phyloP scores from a whole-genome alignment of 92 coral and sea anemone species.

The Pocillopora meandrina region DNA sequence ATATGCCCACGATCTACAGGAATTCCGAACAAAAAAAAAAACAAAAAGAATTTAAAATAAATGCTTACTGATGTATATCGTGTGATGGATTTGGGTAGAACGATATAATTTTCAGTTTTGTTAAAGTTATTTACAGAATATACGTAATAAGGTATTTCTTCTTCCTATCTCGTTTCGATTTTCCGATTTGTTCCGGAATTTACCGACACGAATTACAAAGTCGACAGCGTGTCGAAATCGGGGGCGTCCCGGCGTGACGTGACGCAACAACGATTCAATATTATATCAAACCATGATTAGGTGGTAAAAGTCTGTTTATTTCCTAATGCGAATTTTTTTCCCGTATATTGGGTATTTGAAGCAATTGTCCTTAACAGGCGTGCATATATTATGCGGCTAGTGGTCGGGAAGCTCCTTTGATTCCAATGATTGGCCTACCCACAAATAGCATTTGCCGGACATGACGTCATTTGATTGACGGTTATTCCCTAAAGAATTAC shows the following conservation, averaged over 20 bases:
- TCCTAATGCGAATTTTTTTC: conserved; percentile 1
- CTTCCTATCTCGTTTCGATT: neutral
- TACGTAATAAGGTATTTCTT: neutral
- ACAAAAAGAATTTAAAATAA: no score
- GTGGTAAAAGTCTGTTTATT: neutral
- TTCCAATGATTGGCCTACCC: conserved; percentile 33
- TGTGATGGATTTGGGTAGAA: neutral
- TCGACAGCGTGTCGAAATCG: conserved; percentile 6
- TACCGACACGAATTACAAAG: neutral
- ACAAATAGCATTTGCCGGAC: conserved; percentile 32
- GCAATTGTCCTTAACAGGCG: conserved; percentile 19
- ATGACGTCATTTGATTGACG: conserved; percentile 94
- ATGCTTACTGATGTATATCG: no score
- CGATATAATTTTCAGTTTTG: neutral
- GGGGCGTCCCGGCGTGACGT: conserved; percentile 15
- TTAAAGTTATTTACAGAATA: neutral
- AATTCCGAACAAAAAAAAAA: no score
- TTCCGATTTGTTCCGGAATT: conserved; percentile 19
- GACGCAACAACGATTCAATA: neutral
- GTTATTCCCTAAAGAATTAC: conserved; percentile 30
- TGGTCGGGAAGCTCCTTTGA: conserved; percentile 10
- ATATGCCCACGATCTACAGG: no score
- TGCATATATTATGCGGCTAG: neutral
- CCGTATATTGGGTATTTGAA: conserved; percentile 10
- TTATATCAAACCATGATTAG: neutral